Conservation (phyloP, 2,113 vertebrate species). For the Hipposideros armiger region DNA sequence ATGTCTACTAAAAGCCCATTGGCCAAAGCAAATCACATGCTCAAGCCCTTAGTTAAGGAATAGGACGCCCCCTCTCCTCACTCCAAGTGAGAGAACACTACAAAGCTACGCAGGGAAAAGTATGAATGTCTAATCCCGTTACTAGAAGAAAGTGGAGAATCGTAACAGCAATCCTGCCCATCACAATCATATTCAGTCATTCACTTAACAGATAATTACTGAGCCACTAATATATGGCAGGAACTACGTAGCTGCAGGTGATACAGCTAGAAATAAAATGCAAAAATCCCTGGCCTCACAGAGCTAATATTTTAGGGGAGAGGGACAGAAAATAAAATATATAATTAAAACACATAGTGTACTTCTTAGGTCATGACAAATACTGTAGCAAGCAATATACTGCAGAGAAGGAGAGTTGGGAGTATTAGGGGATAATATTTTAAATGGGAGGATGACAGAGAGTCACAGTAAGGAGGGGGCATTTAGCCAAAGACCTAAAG, state of each 20-base stretch:
- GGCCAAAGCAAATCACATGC: neutral
- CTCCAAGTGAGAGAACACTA: neutral
- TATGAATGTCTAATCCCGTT: rapidly evolving
- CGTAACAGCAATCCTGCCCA: neutral
- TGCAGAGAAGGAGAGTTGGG: neutral
- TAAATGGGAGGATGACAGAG: neutral
- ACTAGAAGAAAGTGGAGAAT: neutral
- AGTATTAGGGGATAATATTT: neutral
- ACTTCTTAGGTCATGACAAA: neutral
- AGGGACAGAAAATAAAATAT: neutral
- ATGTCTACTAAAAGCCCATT: neutral
- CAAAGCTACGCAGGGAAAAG: neutral
- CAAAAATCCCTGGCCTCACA: neutral
- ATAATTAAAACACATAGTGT: neutral
- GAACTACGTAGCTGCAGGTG: neutral
- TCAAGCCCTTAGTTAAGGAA: neutral
- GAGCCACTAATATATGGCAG: neutral
- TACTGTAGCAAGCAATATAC: neutral
- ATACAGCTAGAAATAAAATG: neutral
- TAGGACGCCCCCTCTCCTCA: neutral
- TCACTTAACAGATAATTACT: neutral
- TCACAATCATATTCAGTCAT: neutral
- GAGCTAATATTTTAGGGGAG: neutral
- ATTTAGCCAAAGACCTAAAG: neutral
- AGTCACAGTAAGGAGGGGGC: neutral